Evolutionary conservation across 2,113 vertebrate genomes (phyloP), one percentile per base, ranked within the genome.

Genomic region (Leucopternis melanops): DNA sequence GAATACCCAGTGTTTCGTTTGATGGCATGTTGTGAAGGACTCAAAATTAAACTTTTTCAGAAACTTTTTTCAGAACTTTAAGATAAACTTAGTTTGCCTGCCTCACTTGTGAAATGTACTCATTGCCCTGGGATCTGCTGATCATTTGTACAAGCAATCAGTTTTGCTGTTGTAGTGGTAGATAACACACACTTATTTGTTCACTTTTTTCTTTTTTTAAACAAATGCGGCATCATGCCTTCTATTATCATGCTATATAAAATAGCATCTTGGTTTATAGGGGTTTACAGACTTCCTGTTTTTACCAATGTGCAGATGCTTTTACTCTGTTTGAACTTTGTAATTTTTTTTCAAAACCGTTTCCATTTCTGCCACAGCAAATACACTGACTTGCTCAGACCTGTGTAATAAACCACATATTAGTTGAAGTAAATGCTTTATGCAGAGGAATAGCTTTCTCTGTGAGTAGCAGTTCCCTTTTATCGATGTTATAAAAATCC

Each of bases 401-500:
- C 77, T 62, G 44, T 57, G 57, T 49, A 52, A 79, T 50, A 93
- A 95, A 58, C 70, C 74, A 38, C 1, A 1, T 66, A 8, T 66
- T 75, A 38, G 71, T 4, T 69, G 77, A 91, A 97, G 79, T 72
- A 81, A 94, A 81, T 27, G 66, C 86, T 95, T 95, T 75, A 67
- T 83, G 86, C 17, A 36, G 59, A 34, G 81, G 58, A 91, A 66
- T 62, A 82, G 42, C 88, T 96, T 96, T 95, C 71, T 50, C 88
- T 71, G 47, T 23, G 90, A 95, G 83, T 36, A 91, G 94, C 83
- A 94, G 65, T 78, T 94, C 4, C 8, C 83, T 92, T 97, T 95
- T 97, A 96, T 97, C 94, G 58, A 95, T 88, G 94, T 93, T 96
- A 92, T 82, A 96, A 97, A 96, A 95, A 92, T 95, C 89, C 85